Evolutionary conservation across 2,797 vertebrate species (phyloP).

Genomic region (Heterohyrax brucei): DNA sequence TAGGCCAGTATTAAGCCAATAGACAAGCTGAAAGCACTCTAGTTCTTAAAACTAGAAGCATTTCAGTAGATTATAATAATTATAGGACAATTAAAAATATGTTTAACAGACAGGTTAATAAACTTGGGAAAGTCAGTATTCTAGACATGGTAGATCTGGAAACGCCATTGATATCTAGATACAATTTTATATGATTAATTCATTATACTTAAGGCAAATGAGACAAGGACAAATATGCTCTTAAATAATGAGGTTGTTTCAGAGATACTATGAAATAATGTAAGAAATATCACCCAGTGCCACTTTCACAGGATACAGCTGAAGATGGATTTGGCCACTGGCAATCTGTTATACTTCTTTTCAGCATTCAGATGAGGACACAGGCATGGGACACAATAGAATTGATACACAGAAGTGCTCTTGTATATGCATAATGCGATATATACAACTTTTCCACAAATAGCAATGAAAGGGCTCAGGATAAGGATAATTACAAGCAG

Average conservation of each 20-base stretch:
- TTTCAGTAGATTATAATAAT: not conserved
- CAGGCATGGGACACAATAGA: not conserved
- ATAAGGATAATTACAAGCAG: conserved; percentile 66
- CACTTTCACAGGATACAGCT: not conserved
- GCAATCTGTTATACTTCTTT: not conserved
- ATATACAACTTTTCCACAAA: conserved; percentile 63
- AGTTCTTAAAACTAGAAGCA: not conserved
- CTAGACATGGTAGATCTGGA: not conserved
- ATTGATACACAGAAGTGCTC: not conserved
- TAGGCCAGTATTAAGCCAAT: not conserved
- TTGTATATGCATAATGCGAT: conserved; percentile 15
- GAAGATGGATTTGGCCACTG: not conserved
- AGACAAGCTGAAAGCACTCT: not conserved
- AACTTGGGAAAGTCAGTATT: not conserved
- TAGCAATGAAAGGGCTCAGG: conserved; percentile 32
- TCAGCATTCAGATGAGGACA: not conserved
- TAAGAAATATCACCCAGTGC: not conserved
- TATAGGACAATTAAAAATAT: not conserved
- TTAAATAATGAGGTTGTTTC: not conserved
- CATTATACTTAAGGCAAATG: conserved; percentile 31
- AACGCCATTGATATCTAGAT: not conserved
- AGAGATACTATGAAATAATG: not conserved
- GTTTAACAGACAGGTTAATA: not conserved
- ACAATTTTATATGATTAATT: conserved; percentile 12
- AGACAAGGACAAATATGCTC: not conserved